phyloP scores from a whole-genome alignment of 2,888 invertebrate genomes.

The Timandra comae region DNA sequence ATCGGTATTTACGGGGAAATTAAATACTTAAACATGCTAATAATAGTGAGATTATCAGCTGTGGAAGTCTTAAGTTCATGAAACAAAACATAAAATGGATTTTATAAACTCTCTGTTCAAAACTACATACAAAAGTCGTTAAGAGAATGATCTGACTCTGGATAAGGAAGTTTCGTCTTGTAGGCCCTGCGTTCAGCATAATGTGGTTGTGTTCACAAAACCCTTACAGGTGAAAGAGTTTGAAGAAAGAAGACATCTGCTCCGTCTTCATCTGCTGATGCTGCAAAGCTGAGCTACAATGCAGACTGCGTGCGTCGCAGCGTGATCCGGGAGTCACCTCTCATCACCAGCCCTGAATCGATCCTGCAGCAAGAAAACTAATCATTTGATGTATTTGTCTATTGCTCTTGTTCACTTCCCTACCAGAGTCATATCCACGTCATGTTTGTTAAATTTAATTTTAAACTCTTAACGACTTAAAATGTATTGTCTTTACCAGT shows the following conservation, averaged over 20 bases:
- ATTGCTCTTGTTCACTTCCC: conserved; percentile 47
- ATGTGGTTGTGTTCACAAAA: conserved; percentile 75
- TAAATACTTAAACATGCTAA: conserved; percentile 71
- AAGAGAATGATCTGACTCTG: conserved; percentile 64
- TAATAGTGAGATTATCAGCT: conserved; percentile 45
- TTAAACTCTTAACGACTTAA: conserved; percentile 62
- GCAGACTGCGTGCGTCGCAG: conserved; percentile 25
- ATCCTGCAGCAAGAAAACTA: conserved; percentile 35
- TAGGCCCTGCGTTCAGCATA: conserved; percentile 73
- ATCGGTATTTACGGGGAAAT: conserved; percentile 77
- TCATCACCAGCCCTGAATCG: conserved; percentile 22
- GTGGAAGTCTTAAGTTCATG: conserved; percentile 45
- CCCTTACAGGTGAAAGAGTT: conserved; percentile 71
- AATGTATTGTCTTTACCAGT: conserved; percentile 6
- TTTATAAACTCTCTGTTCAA: conserved; percentile 27
- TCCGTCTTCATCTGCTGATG: conserved; percentile 24
- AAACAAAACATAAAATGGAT: conserved; percentile 26
- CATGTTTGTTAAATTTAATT: no score
- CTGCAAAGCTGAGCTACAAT: conserved; percentile 30
- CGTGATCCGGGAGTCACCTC: conserved; percentile 19
- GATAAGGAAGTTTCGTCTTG: conserved; percentile 59
- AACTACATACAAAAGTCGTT: conserved; percentile 34
- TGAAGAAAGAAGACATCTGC: conserved; percentile 39
- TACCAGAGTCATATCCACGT: conserved; percentile 64
- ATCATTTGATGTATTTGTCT: conserved; percentile 39